Conservation (phyloP, 2,113 vertebrate genomes). For the Tupaia tana region DNA sequence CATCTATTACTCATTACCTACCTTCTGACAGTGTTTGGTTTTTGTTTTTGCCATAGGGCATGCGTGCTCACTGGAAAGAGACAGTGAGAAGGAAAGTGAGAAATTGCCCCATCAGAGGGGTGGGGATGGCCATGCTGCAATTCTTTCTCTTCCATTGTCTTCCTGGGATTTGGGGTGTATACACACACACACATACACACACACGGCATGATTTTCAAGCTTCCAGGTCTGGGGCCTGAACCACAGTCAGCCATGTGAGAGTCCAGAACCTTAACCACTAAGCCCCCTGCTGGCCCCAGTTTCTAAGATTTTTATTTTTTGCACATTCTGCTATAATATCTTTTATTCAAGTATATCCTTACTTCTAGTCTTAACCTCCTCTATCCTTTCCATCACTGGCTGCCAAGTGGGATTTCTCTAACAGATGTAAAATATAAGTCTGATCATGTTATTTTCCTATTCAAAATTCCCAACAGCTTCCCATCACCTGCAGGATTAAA, state of each 20-base stretch:
- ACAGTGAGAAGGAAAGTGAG: too few relatives aligned
- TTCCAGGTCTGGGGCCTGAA: too few relatives aligned
- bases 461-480: slow-evolving; percentile 48
- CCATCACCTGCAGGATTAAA: slow-evolving; percentile 58
- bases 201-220: too few relatives aligned
- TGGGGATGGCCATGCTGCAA: too few relatives aligned
- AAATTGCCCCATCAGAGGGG: too few relatives aligned
- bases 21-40: background rate
- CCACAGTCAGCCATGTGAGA: too few relatives aligned
- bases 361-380: background rate
- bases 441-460: slow-evolving; percentile 38
- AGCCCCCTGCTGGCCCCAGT: background rate
- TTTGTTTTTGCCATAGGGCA: too few relatives aligned
- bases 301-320: background rate
- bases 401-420: background rate
- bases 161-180: too few relatives aligned
- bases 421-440: slow-evolving; percentile 42
- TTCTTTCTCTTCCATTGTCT: too few relatives aligned
- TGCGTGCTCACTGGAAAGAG: too few relatives aligned
- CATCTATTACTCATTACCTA: background rate
- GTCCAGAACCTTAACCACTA: too few relatives aligned
- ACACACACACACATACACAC: too few relatives aligned
- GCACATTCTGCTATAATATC: background rate
- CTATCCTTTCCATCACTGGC: background rate
- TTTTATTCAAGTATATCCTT: background rate